Conservation (phyloP, 2,113 vertebrate genomes). For the Vireo altiloquus region DNA sequence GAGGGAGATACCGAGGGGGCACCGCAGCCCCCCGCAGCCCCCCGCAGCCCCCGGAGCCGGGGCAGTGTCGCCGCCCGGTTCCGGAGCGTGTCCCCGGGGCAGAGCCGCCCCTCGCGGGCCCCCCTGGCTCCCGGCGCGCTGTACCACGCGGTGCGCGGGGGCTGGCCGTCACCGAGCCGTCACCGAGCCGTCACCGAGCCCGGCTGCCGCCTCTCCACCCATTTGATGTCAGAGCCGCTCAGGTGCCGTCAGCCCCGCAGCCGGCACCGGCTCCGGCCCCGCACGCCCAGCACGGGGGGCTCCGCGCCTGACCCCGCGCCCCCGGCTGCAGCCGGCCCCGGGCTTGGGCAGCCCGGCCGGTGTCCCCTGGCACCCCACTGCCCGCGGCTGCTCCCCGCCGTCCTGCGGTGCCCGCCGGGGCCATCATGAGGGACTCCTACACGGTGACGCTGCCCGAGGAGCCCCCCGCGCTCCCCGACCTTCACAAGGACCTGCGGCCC, state of each 20-base stretch:
- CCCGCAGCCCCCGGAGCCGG: neutral
- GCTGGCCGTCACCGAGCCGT: neutral
- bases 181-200: neutral
- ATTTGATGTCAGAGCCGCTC: slow-evolving; percentile 50
- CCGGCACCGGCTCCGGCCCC: neutral
- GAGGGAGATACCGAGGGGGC: neutral
- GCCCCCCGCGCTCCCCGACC: slow-evolving; percentile 76
- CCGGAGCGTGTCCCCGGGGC: neutral
- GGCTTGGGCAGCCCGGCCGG: neutral
- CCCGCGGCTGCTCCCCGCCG: neutral
- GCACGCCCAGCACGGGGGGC: neutral
- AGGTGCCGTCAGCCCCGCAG: slow-evolving; percentile 49
- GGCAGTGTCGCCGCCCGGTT: neutral
- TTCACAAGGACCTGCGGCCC: slow-evolving; percentile 78
- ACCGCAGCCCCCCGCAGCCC: rapidly evolving
- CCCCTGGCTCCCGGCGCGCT: neutral
- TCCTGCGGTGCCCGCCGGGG: neutral
- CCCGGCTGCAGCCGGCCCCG: neutral
- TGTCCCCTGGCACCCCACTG: neutral
- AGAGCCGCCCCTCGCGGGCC: neutral
- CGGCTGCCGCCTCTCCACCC: slow-evolving; percentile 10
- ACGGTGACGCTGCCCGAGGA: slow-evolving; percentile 86
- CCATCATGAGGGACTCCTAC: slow-evolving; percentile 87
- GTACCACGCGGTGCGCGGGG: slow-evolving; percentile 48
- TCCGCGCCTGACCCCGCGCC: neutral